phyloP scores from a whole-genome alignment of 2,888 invertebrate genomes.

The Liopterus haemorrhoidalis region DNA sequence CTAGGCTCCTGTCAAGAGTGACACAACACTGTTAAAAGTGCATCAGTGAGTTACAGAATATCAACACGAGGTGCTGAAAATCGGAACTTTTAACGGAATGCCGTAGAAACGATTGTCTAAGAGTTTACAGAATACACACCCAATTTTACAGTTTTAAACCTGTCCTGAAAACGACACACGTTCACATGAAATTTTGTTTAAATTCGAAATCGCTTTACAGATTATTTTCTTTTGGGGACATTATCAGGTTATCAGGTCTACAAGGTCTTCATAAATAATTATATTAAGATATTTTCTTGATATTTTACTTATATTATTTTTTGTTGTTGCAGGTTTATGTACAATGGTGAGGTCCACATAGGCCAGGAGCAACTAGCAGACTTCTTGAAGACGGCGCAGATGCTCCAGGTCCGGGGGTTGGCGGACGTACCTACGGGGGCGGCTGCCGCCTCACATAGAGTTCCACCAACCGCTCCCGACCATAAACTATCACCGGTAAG shows the following conservation, averaged over 20 bases:
- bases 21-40: too few species aligned
- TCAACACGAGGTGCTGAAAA: too few species aligned
- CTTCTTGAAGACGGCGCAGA: constrained; percentile 80
- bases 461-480: constrained; percentile 45
- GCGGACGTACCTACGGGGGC: constrained; percentile 66
- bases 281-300: constrained; percentile 1
- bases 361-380: constrained; percentile 81
- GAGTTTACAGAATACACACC: too few species aligned
- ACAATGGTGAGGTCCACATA: constrained; percentile 85
- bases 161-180: too few species aligned
- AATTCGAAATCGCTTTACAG: not conserved
- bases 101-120: too few species aligned
- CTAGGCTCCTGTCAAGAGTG: too few species aligned
- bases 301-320: too few species aligned
- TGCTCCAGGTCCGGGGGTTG: constrained; percentile 79
- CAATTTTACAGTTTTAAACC: too few species aligned
- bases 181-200: too few species aligned
- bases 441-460: constrained; percentile 42
- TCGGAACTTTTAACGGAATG: too few species aligned
- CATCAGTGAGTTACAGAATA: too few species aligned
- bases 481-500: constrained; percentile 69
- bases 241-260: constrained; percentile 5
- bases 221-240: not conserved
- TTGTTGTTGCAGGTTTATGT: constrained; percentile 67
- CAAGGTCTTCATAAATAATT: not conserved